Conservation (phyloP, 2,113 vertebrate genomes). For the Enhydra lutris region DNA sequence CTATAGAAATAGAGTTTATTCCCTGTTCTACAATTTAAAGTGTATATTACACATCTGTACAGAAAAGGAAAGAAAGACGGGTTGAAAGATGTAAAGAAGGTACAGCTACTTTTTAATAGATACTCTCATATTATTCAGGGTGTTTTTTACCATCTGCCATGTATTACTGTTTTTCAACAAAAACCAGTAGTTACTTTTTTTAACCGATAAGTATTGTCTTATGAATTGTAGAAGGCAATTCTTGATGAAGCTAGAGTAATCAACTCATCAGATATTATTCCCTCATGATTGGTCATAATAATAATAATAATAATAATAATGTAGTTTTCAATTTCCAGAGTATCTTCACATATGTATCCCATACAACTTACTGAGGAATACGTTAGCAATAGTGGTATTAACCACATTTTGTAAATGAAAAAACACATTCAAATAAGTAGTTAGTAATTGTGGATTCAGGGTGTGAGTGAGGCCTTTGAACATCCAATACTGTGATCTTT, state of each 20-base stretch:
- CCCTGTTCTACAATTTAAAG: neutral
- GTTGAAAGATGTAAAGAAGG: neutral
- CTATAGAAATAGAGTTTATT: neutral
- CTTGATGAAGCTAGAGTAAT: neutral
- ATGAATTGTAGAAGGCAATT: neutral
- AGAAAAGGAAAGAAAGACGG: neutral
- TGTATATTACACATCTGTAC: neutral
- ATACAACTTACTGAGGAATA: no score
- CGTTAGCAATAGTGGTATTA: neutral
- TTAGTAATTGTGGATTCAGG: neutral
- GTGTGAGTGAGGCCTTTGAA: neutral
- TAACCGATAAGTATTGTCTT: neutral
- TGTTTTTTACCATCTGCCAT: neutral
- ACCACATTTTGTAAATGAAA: neutral
- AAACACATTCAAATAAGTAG: neutral
- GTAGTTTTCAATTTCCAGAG: neutral
- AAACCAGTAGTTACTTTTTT: neutral
- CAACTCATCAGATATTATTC: neutral
- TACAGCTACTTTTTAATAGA: neutral
- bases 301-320: neutral
- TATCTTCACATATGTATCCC: neutral
- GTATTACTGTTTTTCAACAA: neutral
- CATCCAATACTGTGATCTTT: neutral
- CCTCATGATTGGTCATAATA: neutral
- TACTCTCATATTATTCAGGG: neutral